These are phyloP conservation scores for Leptinotarsa haldemani DNA, from an alignment of 2,888 invertebrate genomes.

Conservation along the genomic window DNA sequence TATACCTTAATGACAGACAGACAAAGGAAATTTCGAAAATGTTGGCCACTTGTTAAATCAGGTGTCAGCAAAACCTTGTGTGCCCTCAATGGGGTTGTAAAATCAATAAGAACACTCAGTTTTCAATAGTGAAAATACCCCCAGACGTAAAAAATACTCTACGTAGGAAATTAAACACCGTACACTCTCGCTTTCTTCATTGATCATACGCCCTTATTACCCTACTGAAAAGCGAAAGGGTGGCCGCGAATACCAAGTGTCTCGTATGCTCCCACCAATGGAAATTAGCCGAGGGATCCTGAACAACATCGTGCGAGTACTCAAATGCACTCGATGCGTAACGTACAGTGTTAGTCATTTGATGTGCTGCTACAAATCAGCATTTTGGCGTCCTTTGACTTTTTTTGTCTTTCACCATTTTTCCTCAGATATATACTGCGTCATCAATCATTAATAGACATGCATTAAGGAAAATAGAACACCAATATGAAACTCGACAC, in stretches of 20 bases:
- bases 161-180: constrained; percentile 37
- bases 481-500: too few relatives aligned
- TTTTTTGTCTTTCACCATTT: background rate
- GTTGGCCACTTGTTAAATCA: background rate
- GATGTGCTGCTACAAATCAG: background rate
- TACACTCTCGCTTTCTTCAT: constrained; percentile 37
- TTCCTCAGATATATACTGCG: background rate
- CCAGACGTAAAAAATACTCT: constrained; percentile 37
- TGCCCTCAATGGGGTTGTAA: background rate
- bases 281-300: constrained; percentile 38
- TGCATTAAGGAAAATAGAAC: too few relatives aligned
- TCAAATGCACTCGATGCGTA: constrained; percentile 16
- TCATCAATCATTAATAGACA: too few relatives aligned
- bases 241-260: constrained; percentile 26
- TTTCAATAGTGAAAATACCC: constrained; percentile 29
- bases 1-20: too few relatives aligned
- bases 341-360: constrained; percentile 19
- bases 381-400: background rate
- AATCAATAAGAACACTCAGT: constrained; percentile 9
- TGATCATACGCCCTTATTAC: constrained; percentile 37
- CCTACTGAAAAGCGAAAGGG: constrained; percentile 34
- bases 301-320: constrained; percentile 30
- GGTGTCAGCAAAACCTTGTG: background rate
- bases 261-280: constrained; percentile 33
- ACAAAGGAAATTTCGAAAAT: too few relatives aligned